Base-by-base conservation (phyloP, 2,888 invertebrate species). In the Philaethria dido region DNA sequence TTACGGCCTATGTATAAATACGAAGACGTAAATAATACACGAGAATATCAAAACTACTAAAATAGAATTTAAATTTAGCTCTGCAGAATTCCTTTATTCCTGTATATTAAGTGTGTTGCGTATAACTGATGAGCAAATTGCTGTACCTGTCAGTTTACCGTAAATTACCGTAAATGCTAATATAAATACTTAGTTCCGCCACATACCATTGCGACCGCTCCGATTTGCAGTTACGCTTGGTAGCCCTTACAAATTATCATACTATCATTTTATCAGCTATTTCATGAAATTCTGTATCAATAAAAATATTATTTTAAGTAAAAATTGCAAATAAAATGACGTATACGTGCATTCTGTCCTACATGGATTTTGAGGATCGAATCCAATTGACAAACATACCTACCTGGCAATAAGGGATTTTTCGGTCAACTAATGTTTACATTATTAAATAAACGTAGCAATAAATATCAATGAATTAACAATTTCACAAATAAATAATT, bases 111-210 rank as follows among this genome's bases (percentile, higher is more conserved):
- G 79, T 79, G 74, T 77, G 76, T 71, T 77, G 77, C 76, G 76
- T 76, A 73, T 73, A 78, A 57, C 65, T 64, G 66, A 47, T 73
- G 74, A 80, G 81, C 78, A 73, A 76, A 80, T 82, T 85, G 64
- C 64, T 57, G 62, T 33, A 18, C 62, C 64, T 57, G 62, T 33
- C 14, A 42, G 61, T 64, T 62, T 63, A 85, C 84, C 79, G 82
- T 80, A 80, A 75, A 82, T 76, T 86, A 85, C 88, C 81, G 88
- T 88, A 87, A 85, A 86, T 80, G 81, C 77, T 88, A 87, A 86
- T 85, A 80, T 73, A 73, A 72, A 81, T 83, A 73, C 80, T 91
- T 89, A 89, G 89, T 91, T 90, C 89, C 91, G 87, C 88, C 79
- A 88, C 85, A 84, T 85, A 79, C 76, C 76, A 72, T 75, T 76